Conservation (phyloP, 2,888 invertebrate genomes). For the Phoronis australis region DNA sequence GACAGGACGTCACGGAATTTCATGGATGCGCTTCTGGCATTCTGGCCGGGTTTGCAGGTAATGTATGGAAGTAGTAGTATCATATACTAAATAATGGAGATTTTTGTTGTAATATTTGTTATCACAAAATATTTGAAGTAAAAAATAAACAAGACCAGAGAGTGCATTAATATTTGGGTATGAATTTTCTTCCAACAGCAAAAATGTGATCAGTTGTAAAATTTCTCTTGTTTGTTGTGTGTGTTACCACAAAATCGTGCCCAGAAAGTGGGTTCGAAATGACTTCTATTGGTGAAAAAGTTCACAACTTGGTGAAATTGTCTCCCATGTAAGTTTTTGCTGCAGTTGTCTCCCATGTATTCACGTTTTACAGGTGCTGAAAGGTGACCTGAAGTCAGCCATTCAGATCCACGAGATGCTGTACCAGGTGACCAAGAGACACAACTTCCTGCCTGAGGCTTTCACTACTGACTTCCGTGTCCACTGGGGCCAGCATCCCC, state of each 20-base stretch:
- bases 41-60: slow-evolving; percentile 97
- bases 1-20: slow-evolving; percentile 90
- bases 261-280: no score
- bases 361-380: slow-evolving; percentile 58
- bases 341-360: neutral
- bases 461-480: slow-evolving; percentile 97
- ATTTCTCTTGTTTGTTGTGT: no score
- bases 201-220: no score
- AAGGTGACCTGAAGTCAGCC: slow-evolving; percentile 91
- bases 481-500: slow-evolving; percentile 96
- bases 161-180: no score
- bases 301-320: neutral
- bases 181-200: no score
- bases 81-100: no score
- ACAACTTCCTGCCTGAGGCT: slow-evolving; percentile 97
- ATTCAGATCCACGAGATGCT: slow-evolving; percentile 99
- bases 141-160: no score
- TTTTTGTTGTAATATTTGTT: no score
- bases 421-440: slow-evolving; percentile 94
- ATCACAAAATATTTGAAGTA: no score
- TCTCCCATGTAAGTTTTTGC: neutral
- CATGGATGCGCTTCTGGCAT: slow-evolving; percentile 95
- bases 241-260: no score
- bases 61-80: no score
- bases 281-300: no score